Evolutionary conservation across 2,113 vertebrate genomes (phyloP), one percentile per base, ranked within the genome.

Genomic region (Uria lomvia): DNA sequence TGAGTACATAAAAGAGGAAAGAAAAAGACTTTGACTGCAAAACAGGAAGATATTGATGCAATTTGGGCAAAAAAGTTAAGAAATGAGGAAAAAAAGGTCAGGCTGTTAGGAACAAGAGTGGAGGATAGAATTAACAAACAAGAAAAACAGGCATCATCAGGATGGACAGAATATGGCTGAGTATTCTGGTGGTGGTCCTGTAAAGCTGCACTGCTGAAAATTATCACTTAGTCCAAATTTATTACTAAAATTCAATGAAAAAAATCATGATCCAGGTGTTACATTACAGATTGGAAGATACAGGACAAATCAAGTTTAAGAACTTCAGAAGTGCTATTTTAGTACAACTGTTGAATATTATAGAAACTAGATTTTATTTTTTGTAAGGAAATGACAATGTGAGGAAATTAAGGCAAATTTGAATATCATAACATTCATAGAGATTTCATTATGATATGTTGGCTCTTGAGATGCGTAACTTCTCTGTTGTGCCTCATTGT

Each of bases 401-500:
- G 29, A 60, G 34, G n/a, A 92, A 80, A 91, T 90, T 86, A 83
- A 77, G 32, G 38, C 58, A 90, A 84, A 74, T 42, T 74, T 38
- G 9, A 86, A 26, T 77, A 72, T 84, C 24, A 47, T 83, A 84
- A 73, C 23, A 82, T 47, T 90, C 63, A 56, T 71, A 84, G 49
- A 68, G 32, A 80, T 82, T 93, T 86, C 70, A 82, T 88, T 92
- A 91, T 21, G 65, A 40, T 63, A 45, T 73, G 14, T 71, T 90
- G 58, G 34, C 30, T 91, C 22, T 80, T 88, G 75, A 86, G 24
- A 86, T 80, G 63, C 42, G 62, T 76, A 94, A 85, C 21, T 76
- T 76, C 42, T 94, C 55, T 90, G 81, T 73, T 58, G 32, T 96
- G 94, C 72, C 50, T 97, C 95, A 94, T 95, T 97, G 79, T 84